These are phyloP conservation scores for Trichomalopsis sarcophagae DNA, from an alignment of 1,140 invertebrate species.

Conservation along the genomic window DNA sequence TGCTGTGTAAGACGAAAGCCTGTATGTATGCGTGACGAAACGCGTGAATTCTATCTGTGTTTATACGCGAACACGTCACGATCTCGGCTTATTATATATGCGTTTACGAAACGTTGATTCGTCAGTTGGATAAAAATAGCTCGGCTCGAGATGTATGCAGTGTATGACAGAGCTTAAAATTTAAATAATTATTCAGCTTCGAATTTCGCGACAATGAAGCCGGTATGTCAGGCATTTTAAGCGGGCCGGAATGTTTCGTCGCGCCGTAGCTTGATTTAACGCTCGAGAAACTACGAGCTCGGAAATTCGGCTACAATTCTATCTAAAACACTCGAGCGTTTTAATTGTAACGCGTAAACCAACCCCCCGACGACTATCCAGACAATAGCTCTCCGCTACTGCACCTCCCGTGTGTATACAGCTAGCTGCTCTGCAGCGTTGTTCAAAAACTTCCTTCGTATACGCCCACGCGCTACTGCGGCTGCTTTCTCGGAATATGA, in stretches of 20 bases:
- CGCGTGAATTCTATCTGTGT: background rate
- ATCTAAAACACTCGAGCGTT: background rate
- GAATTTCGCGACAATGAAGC: background rate
- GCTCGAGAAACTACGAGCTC: background rate
- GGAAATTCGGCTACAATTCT: conserved; percentile 7
- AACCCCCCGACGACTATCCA: background rate
- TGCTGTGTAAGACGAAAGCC: too few relatives aligned
- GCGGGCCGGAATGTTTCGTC: background rate
- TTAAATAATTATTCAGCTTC: background rate
- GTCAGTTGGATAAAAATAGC: too few relatives aligned
- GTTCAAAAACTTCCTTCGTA: background rate
- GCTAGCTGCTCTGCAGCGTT: background rate
- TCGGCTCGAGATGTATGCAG: too few relatives aligned
- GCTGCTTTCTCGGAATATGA: background rate
- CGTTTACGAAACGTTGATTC: too few relatives aligned
- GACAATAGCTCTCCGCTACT: background rate
- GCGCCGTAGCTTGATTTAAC: conserved; percentile 3
- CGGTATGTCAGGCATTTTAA: background rate
- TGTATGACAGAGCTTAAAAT: background rate
- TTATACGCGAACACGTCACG: too few relatives aligned
- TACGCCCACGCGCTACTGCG: background rate
- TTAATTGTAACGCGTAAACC: conserved; percentile 2
- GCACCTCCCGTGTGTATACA: too few relatives aligned
- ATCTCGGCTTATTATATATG: too few relatives aligned
- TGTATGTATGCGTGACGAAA: background rate